phyloP scores from a whole-genome alignment of 1,140 invertebrate genomes.

The Sinonovacula constricta region DNA sequence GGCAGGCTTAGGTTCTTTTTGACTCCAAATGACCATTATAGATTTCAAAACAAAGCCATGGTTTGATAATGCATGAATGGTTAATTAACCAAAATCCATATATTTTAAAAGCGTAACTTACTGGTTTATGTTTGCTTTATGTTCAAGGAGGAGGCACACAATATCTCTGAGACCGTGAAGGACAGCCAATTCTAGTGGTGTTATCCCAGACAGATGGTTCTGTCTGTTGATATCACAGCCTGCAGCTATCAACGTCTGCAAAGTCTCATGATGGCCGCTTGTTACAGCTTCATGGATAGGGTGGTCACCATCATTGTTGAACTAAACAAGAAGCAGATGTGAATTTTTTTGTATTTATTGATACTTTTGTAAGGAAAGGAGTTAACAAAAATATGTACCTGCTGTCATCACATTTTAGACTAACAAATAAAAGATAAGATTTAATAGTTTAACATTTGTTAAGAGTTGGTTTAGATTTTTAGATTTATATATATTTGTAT shows the following conservation, averaged over 20 bases:
- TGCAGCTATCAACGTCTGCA: constrained; percentile 24
- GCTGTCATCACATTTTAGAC: no score
- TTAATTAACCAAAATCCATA: constrained; percentile 7
- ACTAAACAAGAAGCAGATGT: constrained; percentile 7
- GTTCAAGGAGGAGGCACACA: constrained; percentile 22
- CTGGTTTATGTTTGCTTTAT: constrained; percentile 39
- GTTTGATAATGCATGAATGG: constrained; percentile 34
- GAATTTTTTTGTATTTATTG: neutral
- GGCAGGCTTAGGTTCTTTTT: no score
- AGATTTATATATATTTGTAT: no score
- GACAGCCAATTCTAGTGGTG: constrained; percentile 51
- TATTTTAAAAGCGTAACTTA: constrained; percentile 16
- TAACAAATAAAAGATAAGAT: no score
- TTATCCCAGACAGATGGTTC: constrained; percentile 49
- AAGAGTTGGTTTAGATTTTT: no score
- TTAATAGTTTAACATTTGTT: no score
- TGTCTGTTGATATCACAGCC: constrained; percentile 48
- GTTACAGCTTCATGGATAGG: constrained; percentile 49
- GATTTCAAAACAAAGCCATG: constrained; percentile 51
- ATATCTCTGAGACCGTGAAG: constrained; percentile 33
- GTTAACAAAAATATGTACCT: no score
- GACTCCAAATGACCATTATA: no score
- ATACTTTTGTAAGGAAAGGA: no score
- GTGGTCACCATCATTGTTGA: constrained; percentile 47
- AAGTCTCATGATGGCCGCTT: constrained; percentile 38